Evolutionary conservation across 2,888 invertebrate species (phyloP).

Genomic region (Cosmia trapezina): DNA sequence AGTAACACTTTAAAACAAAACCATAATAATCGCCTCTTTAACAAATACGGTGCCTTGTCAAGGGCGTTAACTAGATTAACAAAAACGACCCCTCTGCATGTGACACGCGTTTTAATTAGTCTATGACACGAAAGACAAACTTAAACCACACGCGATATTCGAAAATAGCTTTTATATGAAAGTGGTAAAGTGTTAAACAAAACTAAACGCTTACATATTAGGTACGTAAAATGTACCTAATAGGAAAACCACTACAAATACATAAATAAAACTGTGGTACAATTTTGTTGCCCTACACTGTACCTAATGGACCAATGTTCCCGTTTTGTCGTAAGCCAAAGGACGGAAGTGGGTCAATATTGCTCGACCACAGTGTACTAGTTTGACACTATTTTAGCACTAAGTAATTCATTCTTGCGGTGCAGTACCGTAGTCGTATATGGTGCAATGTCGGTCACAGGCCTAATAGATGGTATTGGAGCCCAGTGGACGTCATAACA

Average conservation of each 20-base stretch:
- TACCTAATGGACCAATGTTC: slow-evolving; percentile 49
- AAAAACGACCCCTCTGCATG: slow-evolving; percentile 51
- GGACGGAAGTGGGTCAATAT: slow-evolving; percentile 62
- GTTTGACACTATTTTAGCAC: slow-evolving; percentile 45
- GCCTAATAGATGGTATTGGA: background rate
- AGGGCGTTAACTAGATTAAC: slow-evolving; percentile 55
- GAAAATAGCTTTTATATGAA: slow-evolving; percentile 30
- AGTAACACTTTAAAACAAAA: slow-evolving; percentile 37
- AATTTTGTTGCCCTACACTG: slow-evolving; percentile 50
- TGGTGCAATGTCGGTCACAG: slow-evolving; percentile 40
- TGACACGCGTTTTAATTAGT: slow-evolving; percentile 50
- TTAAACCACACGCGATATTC: slow-evolving; percentile 16
- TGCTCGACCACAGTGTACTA: slow-evolving; percentile 49
- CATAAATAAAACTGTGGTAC: slow-evolving; percentile 40
- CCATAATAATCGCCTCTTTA: slow-evolving; percentile 24
- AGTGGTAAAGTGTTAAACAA: slow-evolving; percentile 32
- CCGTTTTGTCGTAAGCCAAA: slow-evolving; percentile 62
- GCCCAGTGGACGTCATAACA: background rate
- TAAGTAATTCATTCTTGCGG: slow-evolving; percentile 44
- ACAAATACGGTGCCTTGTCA: slow-evolving; percentile 34
- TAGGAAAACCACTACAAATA: slow-evolving; percentile 39
- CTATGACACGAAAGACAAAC: slow-evolving; percentile 39
- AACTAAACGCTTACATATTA: slow-evolving; percentile 15
- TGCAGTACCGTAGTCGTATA: slow-evolving; percentile 43
- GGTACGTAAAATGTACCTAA: slow-evolving; percentile 13